These are phyloP conservation scores for Leucophenga varia DNA, from an alignment of 1,140 invertebrate genomes.

Conservation along the genomic window DNA sequence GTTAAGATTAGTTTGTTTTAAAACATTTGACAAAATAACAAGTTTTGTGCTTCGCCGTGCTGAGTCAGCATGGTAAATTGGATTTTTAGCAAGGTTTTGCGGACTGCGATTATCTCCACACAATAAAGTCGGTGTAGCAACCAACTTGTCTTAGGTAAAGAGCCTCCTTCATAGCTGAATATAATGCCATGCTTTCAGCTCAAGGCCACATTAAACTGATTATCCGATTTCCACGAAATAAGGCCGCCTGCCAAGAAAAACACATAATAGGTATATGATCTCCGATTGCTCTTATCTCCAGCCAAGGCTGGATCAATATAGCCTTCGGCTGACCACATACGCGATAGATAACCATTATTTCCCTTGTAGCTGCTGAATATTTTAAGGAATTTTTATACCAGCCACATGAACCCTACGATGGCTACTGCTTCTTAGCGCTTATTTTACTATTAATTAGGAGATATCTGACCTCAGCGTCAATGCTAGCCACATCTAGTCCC, in stretches of 20 bases:
- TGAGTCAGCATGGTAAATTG: constrained; percentile 1
- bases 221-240: constrained; percentile 7
- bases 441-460: neutral
- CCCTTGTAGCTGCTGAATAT: too few species aligned
- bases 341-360: too few species aligned
- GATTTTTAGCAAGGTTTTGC: constrained; percentile 5
- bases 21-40: too few species aligned
- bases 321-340: too few species aligned
- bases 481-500: constrained; percentile 1
- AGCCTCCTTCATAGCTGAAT: too few species aligned
- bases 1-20: too few species aligned
- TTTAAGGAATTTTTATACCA: too few species aligned
- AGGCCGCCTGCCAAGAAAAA: constrained; percentile 4
- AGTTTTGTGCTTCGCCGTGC: too few species aligned
- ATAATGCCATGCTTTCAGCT: too few species aligned
- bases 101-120: constrained; percentile 6
- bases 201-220: constrained; percentile 3
- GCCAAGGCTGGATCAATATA: too few species aligned
- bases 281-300: constrained; percentile 1
- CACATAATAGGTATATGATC: constrained; percentile 9
- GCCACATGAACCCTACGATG: neutral
- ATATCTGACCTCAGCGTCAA: constrained; percentile 3
- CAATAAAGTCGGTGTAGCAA: too few species aligned
- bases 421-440: constrained; percentile 3
- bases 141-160: too few species aligned